Conservation (phyloP, 2,113 vertebrate species). For the Festucalex cinctus region DNA sequence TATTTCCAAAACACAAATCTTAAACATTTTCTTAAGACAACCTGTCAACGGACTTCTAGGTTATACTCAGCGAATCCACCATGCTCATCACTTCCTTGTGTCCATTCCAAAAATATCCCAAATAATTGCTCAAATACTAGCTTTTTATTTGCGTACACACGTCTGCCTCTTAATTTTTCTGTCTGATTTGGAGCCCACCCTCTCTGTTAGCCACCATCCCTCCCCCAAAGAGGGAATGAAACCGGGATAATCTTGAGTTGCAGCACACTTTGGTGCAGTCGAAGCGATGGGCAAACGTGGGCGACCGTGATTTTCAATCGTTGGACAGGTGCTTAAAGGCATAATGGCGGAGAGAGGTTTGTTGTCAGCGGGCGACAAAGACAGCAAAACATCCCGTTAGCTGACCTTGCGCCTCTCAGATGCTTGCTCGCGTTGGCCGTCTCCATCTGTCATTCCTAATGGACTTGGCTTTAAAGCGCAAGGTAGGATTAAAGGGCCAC, state of each 20-base stretch:
- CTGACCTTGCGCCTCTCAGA: slow-evolving; percentile 42
- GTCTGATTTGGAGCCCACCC: too few relatives aligned
- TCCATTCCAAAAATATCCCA: too few relatives aligned
- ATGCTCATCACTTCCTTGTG: too few relatives aligned
- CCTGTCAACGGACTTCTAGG: too few relatives aligned
- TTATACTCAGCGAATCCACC: too few relatives aligned
- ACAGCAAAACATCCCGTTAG: slow-evolving; percentile 47
- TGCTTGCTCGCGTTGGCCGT: slow-evolving; percentile 20
- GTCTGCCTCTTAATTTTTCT: too few relatives aligned
- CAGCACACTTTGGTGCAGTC: slow-evolving; percentile 36
- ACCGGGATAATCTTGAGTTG: slow-evolving; percentile 42
- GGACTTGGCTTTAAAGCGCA: slow-evolving; percentile 40
- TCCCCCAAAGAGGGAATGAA: neutral
- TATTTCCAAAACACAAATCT: too few relatives aligned
- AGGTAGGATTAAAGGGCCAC: slow-evolving; percentile 21
- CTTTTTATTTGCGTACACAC: too few relatives aligned
- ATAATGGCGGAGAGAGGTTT: neutral
- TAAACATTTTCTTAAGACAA: too few relatives aligned
- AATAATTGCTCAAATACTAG: too few relatives aligned
- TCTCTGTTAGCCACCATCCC: too few relatives aligned
- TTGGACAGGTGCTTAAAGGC: slow-evolving; percentile 29
- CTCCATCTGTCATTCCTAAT: slow-evolving; percentile 41
- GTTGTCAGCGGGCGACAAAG: slow-evolving; percentile 40
- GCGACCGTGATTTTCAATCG: neutral
- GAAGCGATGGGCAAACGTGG: slow-evolving; percentile 6